Evolutionary conservation across 2,888 invertebrate species (phyloP).

Genomic region (Drosophila greeni): DNA sequence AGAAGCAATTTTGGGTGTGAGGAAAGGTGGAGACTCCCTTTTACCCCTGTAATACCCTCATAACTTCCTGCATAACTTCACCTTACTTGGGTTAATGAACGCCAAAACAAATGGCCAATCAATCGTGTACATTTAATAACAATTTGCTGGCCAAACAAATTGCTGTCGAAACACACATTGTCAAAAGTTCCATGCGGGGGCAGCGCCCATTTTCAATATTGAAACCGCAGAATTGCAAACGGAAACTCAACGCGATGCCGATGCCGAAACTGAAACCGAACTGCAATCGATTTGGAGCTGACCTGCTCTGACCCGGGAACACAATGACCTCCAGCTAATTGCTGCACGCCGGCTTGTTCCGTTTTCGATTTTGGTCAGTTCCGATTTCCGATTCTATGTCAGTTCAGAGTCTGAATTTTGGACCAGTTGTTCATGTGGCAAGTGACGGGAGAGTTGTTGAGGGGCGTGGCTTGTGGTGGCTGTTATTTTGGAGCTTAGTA

Average conservation of each 20-base stretch:
- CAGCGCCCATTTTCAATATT: conserved; percentile 54
- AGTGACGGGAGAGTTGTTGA: no score
- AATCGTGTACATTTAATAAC: conserved; percentile 52
- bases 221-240: conserved; percentile 45
- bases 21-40: no score
- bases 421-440: conserved; percentile 12
- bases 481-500: conserved; percentile 15
- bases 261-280: conserved; percentile 11
- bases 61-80: neutral
- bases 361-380: conserved; percentile 35
- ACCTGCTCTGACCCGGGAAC: conserved; percentile 40
- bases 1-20: no score
- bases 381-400: conserved; percentile 27
- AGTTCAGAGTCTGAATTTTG: no score
- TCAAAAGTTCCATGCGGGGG: conserved; percentile 40
- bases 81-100: conserved; percentile 39
- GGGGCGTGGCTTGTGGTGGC: conserved; percentile 38
- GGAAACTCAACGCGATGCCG: conserved; percentile 28
- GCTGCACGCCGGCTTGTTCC: conserved; percentile 50
- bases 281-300: conserved; percentile 11
- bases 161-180: conserved; percentile 58
- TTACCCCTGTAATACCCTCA: neutral
- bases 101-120: conserved; percentile 53
- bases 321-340: conserved; percentile 67
- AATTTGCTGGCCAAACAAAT: conserved; percentile 61